Conservation (phyloP, 2,113 vertebrate genomes). For the Plestiodon gilberti region DNA sequence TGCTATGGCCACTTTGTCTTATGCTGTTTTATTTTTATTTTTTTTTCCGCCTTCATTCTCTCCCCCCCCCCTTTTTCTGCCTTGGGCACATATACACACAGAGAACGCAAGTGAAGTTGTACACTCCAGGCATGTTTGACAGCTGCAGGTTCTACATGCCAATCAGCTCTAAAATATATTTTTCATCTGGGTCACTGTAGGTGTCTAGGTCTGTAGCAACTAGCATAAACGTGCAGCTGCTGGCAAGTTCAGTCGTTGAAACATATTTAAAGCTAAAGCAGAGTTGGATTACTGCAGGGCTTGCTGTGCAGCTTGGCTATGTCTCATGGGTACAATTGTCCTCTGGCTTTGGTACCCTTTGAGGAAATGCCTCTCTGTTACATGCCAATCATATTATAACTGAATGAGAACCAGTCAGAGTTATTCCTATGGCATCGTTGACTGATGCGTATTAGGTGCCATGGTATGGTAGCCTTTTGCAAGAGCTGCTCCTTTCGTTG, state of each 20-base stretch:
- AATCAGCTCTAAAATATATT: conserved; percentile 23
- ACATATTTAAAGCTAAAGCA: conserved; percentile 1
- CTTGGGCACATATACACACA: conserved; percentile 1
- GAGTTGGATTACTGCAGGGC: conserved; percentile 47
- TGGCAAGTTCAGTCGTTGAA: conserved; percentile 31
- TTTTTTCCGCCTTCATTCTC: neutral
- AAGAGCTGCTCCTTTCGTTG: neutral
- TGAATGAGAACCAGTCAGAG: conserved; percentile 45
- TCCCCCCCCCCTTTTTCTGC: conserved; percentile 18
- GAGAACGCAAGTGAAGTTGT: conserved; percentile 26
- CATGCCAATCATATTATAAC: conserved; percentile 50
- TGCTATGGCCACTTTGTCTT: conserved; percentile 40
- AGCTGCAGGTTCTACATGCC: conserved; percentile 22
- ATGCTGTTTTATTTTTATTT: neutral
- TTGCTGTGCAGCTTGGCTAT: neutral
- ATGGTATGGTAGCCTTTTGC: neutral
- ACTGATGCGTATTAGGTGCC: neutral
- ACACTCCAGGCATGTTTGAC: conserved; percentile 23
- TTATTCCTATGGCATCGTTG: neutral
- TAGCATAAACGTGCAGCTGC: conserved; percentile 33
- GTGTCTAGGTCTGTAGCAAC: conserved; percentile 33
- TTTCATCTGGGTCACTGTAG: conserved; percentile 21
- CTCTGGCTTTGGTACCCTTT: conserved; percentile 41
- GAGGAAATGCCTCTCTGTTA: conserved; percentile 53
- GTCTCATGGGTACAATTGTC: conserved; percentile 41